Evolutionary conservation across 2,888 invertebrate genomes (phyloP), one percentile per base, ranked within the genome.

Genomic region (Nudaria mundana): DNA sequence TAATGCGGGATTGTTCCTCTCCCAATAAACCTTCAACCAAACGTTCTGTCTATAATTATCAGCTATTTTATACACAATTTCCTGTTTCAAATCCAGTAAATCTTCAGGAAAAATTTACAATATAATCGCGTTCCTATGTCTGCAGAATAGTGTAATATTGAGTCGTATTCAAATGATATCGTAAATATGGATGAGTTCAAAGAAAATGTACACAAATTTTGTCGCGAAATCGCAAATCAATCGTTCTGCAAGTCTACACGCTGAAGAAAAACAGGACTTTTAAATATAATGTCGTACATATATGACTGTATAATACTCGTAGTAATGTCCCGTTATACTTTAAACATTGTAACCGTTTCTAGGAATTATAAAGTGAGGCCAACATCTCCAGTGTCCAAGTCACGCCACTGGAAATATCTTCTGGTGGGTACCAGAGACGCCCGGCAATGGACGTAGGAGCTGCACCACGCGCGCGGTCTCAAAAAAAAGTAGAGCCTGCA

Each of bases 1-100:
- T 58, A 56, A 49, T 51, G 52, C 57, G 57, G 56, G 60, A 57
- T 56, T 52, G 62, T 54, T 60, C 45, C 41, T 61, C 49, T 48
- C 57, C 53, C 36, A 54, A 49, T 42, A 50, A 59, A 64, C 73
- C 76, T 77, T 75, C 71, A 66, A 62, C 49, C 40, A 46, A 57
- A 66, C 56, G 61, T 37, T 59, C 56, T 47, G 56, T 48, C 66
- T 64, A 63, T 71, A 66, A 69, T 63, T 71, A 54, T 62, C 55
- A 64, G 58, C 57, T 61, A 55, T 48, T 61, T 58, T 57, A n/a
- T 60, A 61, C 43, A 69, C 40, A 34, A 56, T 63, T 71, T 70
- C 69, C 70, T 67, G 53, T 53, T 67, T 32, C 50, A 61, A 54
- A 59, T 52, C 64, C 55, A 47, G 12, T 45, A 22, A n/a, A 33